Conservation (phyloP, 2,888 invertebrate genomes). For the Athrips mouffetella region DNA sequence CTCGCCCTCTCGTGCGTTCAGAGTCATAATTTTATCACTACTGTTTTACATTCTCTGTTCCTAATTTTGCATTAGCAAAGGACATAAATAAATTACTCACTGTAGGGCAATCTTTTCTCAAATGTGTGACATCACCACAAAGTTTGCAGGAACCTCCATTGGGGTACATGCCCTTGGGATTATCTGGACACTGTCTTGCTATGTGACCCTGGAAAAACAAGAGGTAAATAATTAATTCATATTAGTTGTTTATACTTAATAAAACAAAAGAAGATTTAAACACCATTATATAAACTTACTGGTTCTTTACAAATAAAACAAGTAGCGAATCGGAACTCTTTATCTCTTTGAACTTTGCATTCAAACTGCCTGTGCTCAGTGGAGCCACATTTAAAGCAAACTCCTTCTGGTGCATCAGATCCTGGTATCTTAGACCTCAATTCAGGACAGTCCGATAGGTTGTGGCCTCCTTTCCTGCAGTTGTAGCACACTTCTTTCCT, state of each 20-base stretch:
- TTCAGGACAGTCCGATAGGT: slow-evolving; percentile 88
- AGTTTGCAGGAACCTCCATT: slow-evolving; percentile 89
- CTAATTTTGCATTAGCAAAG: neutral
- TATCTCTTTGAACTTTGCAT: slow-evolving; percentile 82
- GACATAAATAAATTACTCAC: slow-evolving; percentile 43
- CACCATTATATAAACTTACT: slow-evolving; percentile 45
- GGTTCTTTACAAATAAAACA: slow-evolving; percentile 93
- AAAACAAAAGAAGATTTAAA: too few species aligned
- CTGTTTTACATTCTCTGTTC: too few species aligned
- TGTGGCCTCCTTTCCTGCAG: slow-evolving; percentile 87
- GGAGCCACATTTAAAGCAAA: slow-evolving; percentile 94
- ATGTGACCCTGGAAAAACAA: slow-evolving; percentile 83
- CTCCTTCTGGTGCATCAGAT: slow-evolving; percentile 77
- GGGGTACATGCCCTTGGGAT: slow-evolving; percentile 91
- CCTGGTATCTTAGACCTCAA: slow-evolving; percentile 74
- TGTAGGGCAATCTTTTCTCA: slow-evolving; percentile 88
- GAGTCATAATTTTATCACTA: too few species aligned
- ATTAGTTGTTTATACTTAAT: too few species aligned
- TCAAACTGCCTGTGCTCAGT: slow-evolving; percentile 89
- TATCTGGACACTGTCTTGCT: slow-evolving; percentile 91
- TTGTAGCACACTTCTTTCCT: slow-evolving; percentile 88
- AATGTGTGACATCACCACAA: slow-evolving; percentile 91
- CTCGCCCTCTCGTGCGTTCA: too few species aligned
- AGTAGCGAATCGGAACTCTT: slow-evolving; percentile 87
- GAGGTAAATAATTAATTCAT: too few species aligned